These are phyloP conservation scores for Chlorodrepanis virens DNA, from an alignment of 2,113 vertebrate genomes.

Conservation along the genomic window DNA sequence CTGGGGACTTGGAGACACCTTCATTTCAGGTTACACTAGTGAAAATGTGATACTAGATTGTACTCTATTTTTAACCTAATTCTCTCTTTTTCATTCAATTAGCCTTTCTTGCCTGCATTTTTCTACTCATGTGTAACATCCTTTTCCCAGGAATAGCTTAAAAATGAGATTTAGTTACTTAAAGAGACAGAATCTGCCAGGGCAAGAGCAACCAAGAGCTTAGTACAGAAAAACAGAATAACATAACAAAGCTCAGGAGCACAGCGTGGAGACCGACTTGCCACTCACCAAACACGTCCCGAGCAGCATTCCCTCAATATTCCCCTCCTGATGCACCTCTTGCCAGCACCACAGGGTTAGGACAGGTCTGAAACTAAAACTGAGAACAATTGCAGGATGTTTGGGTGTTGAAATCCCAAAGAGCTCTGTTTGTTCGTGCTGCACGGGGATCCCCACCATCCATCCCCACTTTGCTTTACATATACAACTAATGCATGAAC, in stretches of 20 bases:
- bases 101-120: conserved; percentile 73
- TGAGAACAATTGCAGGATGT: background rate
- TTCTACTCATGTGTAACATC: conserved; percentile 62
- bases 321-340: background rate
- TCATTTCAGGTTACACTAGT: conserved; percentile 75
- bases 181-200: conserved; percentile 46
- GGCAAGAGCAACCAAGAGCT: conserved; percentile 31
- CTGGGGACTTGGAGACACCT: conserved; percentile 75
- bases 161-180: conserved; percentile 58
- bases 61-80: conserved; percentile 78
- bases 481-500: conserved; percentile 22
- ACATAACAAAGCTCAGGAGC: background rate
- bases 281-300: background rate
- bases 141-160: conserved; percentile 58
- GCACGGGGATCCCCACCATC: background rate
- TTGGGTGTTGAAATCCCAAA: conserved; percentile 5
- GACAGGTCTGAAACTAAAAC: background rate
- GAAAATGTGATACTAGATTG: conserved; percentile 74
- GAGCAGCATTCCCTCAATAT: background rate
- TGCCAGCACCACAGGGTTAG: background rate
- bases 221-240: conserved; percentile 21
- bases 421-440: background rate
- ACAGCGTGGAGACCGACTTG: accelerated
- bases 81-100: conserved; percentile 78
- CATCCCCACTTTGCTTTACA: background rate